Evolutionary conservation across 1,140 invertebrate genomes (phyloP), one percentile per base, ranked within the genome.

Genomic region (Drosophila truncata): DNA sequence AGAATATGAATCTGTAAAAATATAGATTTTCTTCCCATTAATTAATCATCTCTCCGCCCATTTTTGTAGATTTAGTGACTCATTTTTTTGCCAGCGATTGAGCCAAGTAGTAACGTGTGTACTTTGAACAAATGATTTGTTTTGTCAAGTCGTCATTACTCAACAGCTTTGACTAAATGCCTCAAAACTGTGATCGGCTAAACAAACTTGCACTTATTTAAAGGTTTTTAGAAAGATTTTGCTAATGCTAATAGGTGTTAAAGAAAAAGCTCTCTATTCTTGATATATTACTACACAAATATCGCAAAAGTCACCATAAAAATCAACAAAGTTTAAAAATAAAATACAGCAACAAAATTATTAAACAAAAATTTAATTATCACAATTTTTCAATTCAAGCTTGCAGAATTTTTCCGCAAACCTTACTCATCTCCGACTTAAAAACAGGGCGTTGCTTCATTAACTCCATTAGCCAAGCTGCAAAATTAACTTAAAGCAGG

Each of bases 61-160:
- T 11, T 35, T 35, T 35, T 23, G 8, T 37, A 35, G 37, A 10
- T 13, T 14, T 18, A 31, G n/a, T 59, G 33, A 72, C 18, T 72
- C 69, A 69, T 37, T 70, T 41, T 37, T 31, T 7, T 3, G 18
- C 13, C 9, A 14, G 20, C 18, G 18, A 25, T 16, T 47, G 25
- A 16, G 49, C 33, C 13, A 72, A 35, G 23, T 60, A 29, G 16
- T 29, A 29, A n/a, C 35, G 37, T 54, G 11, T 59, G 46, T 16
- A 58, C 52, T 66, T 52, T 52, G 31, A 41, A 47, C 55, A 31
- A 54, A 60, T 76, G 27, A 49, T 44, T 77, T 77, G 62, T 55
- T 73, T 23, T 63, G 69, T 23, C 23, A 67, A 66, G 31, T 59
- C 33, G 27, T 72, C 73, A 61, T 78, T 78, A 78, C 41, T 61